These are phyloP conservation scores for Helobdella robusta DNA, from an alignment of 2,888 invertebrate genomes.

Conservation along the genomic window DNA sequence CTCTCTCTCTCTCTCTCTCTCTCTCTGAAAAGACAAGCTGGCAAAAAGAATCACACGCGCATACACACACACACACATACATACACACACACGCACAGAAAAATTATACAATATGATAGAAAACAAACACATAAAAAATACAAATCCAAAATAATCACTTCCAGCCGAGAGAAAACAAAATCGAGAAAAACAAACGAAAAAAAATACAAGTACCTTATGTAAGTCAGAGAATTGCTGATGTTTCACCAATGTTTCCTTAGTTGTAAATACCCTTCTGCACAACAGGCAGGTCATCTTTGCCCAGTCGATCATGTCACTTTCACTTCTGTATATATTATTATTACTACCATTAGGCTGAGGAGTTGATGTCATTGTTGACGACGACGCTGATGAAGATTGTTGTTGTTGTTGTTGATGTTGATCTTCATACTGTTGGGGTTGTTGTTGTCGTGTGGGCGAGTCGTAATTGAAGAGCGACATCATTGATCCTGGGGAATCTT, in stretches of 20 bases:
- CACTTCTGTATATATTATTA: too few relatives aligned
- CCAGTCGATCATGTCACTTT: conserved; percentile 62
- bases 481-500: too few relatives aligned
- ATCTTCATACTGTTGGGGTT: neutral
- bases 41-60: neutral
- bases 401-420: neutral
- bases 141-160: neutral
- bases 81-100: neutral
- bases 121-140: neutral
- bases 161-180: neutral
- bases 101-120: neutral
- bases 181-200: neutral
- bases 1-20: neutral
- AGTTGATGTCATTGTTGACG: neutral
- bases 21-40: neutral
- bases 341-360: too few relatives aligned
- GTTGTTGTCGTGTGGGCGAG: neutral
- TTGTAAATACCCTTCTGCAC: conserved; percentile 87
- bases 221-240: conserved; percentile 86
- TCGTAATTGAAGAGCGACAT: too few relatives aligned
- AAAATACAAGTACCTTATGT: conserved; percentile 59
- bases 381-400: neutral
- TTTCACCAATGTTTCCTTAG: conserved; percentile 72
- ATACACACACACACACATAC: neutral
- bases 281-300: conserved; percentile 77